Conservation (phyloP, 2,113 vertebrate genomes). For the Oceanodroma tethys region DNA sequence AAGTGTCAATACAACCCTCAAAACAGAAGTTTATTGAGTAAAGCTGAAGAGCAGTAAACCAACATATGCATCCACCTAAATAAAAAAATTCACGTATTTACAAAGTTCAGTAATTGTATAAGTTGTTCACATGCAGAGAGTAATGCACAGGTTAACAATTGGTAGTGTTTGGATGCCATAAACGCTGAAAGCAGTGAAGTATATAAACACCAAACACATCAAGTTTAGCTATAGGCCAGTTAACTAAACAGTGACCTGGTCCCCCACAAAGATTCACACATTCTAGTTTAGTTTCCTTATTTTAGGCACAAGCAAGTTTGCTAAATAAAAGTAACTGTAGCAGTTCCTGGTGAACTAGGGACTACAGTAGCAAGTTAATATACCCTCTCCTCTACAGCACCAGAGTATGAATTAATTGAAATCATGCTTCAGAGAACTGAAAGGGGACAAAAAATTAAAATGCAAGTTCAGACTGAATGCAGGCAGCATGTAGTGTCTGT, state of each 20-base stretch:
- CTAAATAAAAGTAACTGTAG: conserved; percentile 62
- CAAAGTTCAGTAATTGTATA: conserved; percentile 72
- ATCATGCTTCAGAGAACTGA: conserved; percentile 64
- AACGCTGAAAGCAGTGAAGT: conserved; percentile 69
- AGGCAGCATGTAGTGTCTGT: conserved; percentile 60
- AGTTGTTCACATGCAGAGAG: conserved; percentile 78
- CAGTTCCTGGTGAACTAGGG: conserved; percentile 57
- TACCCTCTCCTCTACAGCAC: conserved; percentile 68
- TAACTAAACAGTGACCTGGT: conserved; percentile 64
- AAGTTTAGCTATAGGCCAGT: conserved; percentile 68
- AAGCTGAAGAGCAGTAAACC: conserved; percentile 77
- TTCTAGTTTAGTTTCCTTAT: conserved; percentile 65
- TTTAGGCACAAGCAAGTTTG: conserved; percentile 73
- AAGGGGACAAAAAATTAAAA: conserved; percentile 49
- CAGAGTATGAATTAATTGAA: conserved; percentile 50
- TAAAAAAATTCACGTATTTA: conserved; percentile 80
- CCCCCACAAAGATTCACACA: conserved; percentile 61
- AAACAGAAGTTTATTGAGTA: conserved; percentile 81
- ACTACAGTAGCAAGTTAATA: conserved; percentile 59
- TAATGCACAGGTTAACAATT: conserved; percentile 73
- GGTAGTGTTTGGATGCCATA: conserved; percentile 69
- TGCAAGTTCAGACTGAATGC: conserved; percentile 21
- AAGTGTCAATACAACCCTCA: conserved; percentile 74
- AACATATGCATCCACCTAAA: conserved; percentile 79
- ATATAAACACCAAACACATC: conserved; percentile 68